Evolutionary conservation across 23 tunicate genomes (phyloP).

Genomic region (Halocynthia roretzi): DNA sequence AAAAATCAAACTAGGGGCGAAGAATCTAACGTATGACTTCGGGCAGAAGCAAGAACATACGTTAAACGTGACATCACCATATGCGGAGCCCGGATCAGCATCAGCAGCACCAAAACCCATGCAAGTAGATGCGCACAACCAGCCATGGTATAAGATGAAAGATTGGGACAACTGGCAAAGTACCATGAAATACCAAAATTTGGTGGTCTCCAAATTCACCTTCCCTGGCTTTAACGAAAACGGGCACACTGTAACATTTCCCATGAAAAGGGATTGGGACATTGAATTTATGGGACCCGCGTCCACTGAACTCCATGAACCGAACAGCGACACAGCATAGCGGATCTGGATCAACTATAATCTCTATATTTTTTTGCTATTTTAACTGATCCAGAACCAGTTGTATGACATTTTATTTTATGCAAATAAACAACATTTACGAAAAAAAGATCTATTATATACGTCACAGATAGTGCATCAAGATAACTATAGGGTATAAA

Average conservation of each 20-base stretch:
- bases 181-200: not conserved
- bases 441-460: no score
- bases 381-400: no score
- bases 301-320: not conserved
- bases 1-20: not conserved
- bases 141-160: not conserved
- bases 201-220: not conserved
- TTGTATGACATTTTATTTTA: no score
- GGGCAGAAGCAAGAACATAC: slow-evolving; percentile 1
- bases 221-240: not conserved
- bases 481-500: no score
- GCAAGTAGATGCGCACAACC: no score
- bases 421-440: no score
- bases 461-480: no score
- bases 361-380: no score
- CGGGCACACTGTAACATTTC: not conserved
- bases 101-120: no score
- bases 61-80: not conserved
- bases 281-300: slow-evolving; percentile 1
- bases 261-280: not conserved
- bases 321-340: not conserved
- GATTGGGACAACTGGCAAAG: not conserved
- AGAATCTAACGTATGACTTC: not conserved
- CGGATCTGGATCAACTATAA: no score
- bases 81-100: not conserved